phyloP scores from a whole-genome alignment of 1,140 invertebrate species.

The Paramacrobiotus metropolitanus region DNA sequence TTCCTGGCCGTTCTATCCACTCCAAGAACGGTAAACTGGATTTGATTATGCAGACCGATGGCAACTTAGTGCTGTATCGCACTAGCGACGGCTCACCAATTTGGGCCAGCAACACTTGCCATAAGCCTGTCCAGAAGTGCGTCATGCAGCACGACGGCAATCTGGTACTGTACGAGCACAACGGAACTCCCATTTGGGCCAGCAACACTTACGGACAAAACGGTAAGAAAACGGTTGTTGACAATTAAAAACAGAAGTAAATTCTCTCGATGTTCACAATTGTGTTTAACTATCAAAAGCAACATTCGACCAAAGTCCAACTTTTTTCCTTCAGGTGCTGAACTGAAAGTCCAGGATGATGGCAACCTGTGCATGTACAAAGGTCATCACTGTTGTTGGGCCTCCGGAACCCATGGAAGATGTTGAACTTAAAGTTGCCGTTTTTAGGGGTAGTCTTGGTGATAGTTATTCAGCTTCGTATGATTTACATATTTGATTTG shows the following conservation, averaged over 20 bases:
- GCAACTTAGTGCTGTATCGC: not conserved
- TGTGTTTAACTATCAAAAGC: too few species aligned
- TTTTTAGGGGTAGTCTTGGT: too few species aligned
- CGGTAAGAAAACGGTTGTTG: not conserved
- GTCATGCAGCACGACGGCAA: conserved; percentile 2
- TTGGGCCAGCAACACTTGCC: not conserved
- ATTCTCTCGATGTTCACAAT: not conserved
- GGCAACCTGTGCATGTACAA: not conserved
- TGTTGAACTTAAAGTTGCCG: not conserved
- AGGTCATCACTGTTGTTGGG: not conserved
- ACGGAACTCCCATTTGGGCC: not conserved
- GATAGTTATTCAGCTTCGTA: too few species aligned
- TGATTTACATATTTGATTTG: too few species aligned
- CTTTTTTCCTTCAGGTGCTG: too few species aligned
- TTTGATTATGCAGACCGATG: conserved; percentile 2
- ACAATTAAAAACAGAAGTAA: not conserved
- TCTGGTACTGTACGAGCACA: not conserved
- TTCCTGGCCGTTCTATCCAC: not conserved
- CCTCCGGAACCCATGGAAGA: not conserved
- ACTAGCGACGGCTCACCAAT: not conserved
- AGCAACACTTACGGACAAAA: not conserved
- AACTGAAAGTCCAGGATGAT: not conserved
- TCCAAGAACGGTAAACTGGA: not conserved
- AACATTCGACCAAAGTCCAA: too few species aligned
- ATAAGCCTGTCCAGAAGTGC: not conserved